phyloP scores from a whole-genome alignment of 30 jellyfish, hydroid and myxozoan genomes.

The Nemopilema nomurai region DNA sequence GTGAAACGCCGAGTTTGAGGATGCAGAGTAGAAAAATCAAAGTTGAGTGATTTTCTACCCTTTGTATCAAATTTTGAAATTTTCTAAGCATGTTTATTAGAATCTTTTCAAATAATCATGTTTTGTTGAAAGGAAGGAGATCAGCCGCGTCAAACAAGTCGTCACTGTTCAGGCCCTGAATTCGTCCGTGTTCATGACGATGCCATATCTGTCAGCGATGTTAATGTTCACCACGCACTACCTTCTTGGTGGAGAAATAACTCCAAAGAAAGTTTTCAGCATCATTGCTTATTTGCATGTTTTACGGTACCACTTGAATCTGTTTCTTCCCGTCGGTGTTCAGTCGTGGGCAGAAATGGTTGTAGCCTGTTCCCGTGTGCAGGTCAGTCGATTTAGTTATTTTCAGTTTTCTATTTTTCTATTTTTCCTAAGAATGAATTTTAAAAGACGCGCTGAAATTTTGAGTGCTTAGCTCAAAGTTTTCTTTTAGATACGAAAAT shows the following conservation, averaged over 20 bases:
- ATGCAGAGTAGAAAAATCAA: too few relatives aligned
- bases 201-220: slow-evolving; percentile 64
- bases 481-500: too few relatives aligned
- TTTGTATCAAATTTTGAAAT: too few relatives aligned
- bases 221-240: slow-evolving; percentile 56
- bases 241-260: slow-evolving; percentile 43
- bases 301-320: slow-evolving; percentile 15
- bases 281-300: slow-evolving; percentile 54
- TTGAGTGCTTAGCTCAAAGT: too few relatives aligned
- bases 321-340: slow-evolving; percentile 54
- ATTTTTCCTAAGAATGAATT: too few relatives aligned
- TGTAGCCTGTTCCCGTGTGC: slow-evolving; percentile 50
- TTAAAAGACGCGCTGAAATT: too few relatives aligned
- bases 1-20: too few relatives aligned
- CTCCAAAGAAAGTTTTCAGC: slow-evolving; percentile 49
- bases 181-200: background rate
- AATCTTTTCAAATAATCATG: too few relatives aligned
- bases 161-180: slow-evolving; percentile 41
- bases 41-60: too few relatives aligned
- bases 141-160: slow-evolving; percentile 4
- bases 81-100: too few relatives aligned
- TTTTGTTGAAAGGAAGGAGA: slow-evolving; percentile 52
- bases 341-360: slow-evolving; percentile 55
- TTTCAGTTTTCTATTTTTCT: background rate
- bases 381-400: slow-evolving; percentile 24